Percentiles rank a stretch among this genome's conserved stretches.
These are phyloP conservation scores for Pteropus rufus DNA, from an alignment of 2,797 vertebrate genomes.

Conservation along the genomic window DNA sequence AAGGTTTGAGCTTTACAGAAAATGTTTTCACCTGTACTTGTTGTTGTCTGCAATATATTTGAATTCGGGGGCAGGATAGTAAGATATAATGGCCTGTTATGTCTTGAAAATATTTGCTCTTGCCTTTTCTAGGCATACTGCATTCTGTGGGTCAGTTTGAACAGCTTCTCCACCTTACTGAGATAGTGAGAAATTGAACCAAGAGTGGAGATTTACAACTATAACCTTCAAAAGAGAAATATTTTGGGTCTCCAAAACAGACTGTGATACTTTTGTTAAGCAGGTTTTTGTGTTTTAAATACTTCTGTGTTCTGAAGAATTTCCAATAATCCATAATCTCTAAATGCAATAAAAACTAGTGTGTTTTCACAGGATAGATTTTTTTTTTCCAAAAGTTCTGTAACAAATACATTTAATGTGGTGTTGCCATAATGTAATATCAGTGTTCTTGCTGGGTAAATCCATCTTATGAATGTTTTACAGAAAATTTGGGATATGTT, in stretches of 20 bases:
- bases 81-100: slow-evolving; percentile 69
- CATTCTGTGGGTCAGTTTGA: slow-evolving; percentile 72
- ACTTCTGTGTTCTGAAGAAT: slow-evolving; percentile 75
- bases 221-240: slow-evolving; percentile 68
- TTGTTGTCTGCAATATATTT: slow-evolving; percentile 73
- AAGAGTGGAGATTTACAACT: slow-evolving; percentile 72
- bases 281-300: slow-evolving; percentile 67
- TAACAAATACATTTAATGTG: slow-evolving; percentile 76
- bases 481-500: slow-evolving; percentile 69
- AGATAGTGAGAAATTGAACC: slow-evolving; percentile 66
- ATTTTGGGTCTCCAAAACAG: slow-evolving; percentile 73
- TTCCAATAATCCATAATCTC: slow-evolving; percentile 73
- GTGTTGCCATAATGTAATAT: slow-evolving; percentile 81
- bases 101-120: slow-evolving; percentile 77
- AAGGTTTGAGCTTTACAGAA: slow-evolving; percentile 87
- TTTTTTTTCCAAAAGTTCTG: slow-evolving; percentile 71
- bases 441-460: slow-evolving; percentile 82
- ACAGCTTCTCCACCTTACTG: slow-evolving; percentile 69
- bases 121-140: slow-evolving; percentile 71
- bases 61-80: slow-evolving; percentile 73
- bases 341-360: slow-evolving; percentile 82
- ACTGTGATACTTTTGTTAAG: slow-evolving; percentile 70
- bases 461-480: slow-evolving; percentile 73
- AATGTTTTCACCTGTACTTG: slow-evolving; percentile 81
- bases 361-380: slow-evolving; percentile 76